These are phyloP conservation scores for Buathra laborator DNA, from an alignment of 2,888 invertebrate species.

Conservation along the genomic window DNA sequence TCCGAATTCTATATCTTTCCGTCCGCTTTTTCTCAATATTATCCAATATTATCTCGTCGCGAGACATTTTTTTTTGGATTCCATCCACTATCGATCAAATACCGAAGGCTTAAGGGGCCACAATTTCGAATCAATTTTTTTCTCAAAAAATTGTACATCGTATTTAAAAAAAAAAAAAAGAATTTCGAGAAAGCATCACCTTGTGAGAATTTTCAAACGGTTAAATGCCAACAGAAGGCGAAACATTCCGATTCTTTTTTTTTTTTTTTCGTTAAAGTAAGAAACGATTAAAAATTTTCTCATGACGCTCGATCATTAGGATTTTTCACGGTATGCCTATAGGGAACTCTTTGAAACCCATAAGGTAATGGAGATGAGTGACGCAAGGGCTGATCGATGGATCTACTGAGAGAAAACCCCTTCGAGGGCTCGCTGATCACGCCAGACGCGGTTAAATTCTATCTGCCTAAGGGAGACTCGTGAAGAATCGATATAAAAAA, in stretches of 20 bases:
- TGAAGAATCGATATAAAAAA: conserved; percentile 54
- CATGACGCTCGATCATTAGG: conserved; percentile 83
- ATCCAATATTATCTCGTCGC: neutral
- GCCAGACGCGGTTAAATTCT: conserved; percentile 41
- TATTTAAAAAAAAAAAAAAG: conserved; percentile 28
- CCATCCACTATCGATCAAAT: neutral
- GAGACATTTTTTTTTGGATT: neutral
- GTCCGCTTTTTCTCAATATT: conserved; percentile 7
- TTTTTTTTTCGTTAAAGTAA: conserved; percentile 53
- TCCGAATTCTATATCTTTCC: neutral
- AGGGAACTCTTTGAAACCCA: conserved; percentile 81
- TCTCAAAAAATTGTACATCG: neutral
- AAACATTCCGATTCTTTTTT: conserved; percentile 40
- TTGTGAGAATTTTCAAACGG: conserved; percentile 66
- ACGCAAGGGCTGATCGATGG: conserved; percentile 81
- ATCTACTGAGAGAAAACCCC: conserved; percentile 76
- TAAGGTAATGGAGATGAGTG: conserved; percentile 19
- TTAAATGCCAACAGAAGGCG: conserved; percentile 53
- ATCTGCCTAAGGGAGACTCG: conserved; percentile 19
- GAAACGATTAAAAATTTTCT: conserved; percentile 83
- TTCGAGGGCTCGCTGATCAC: conserved; percentile 70
- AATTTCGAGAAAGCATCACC: conserved; percentile 33
- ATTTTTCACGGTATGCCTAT: conserved; percentile 80
- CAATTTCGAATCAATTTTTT: neutral
- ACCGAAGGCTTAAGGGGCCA: neutral